Base-by-base conservation (phyloP, 2,113 vertebrate genomes). In the Herpetotheres cachinnans region DNA sequence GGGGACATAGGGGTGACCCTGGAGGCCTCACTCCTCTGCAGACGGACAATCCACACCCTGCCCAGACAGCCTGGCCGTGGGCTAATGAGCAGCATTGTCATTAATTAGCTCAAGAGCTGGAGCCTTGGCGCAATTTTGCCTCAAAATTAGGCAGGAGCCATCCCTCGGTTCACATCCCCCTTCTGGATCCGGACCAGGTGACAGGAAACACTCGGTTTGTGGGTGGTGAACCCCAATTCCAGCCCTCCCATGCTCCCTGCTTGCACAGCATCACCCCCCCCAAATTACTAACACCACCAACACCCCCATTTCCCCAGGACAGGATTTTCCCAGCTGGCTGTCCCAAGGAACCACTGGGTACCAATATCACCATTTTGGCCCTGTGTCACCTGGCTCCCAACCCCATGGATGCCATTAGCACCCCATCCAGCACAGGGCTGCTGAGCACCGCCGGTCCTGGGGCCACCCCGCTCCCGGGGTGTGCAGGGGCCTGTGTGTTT, bases 11-110 rank as follows among this genome's bases (percentile, higher is more conserved):
- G 61, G 22, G 58, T 38, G 50, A 22, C 17, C 13, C 67, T 14
- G 74, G 30, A 16, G 15, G 16, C 49, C 56, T 61, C 73, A 0
- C 4, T 73, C 40, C 66, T 4, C 82, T 4, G 13, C 85, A 59
- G 82, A 73, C 78, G 24, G 93, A 82, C 80, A 95, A 86, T 95
- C 92, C 95, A 96, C 97, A 96, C 87, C 66, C 8, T 15, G 20
- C n/a, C 85, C 93, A 93, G 73, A 89, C 93, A 18, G 36, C 70
- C 66, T 0, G 16, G n/a, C 29, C 38, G 3, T 1, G 17, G 24
- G 18, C 74, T 97, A 93, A 95, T 50, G 92, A 96, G 84, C 84
- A 69, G 78, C 90, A 92, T 90, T 96, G 96, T 88, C 58, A 93
- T 95, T 97, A 96, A 98, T 96, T 95, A 96, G 95, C 95, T 93